Percentiles rank a stretch among this genome's conserved stretches.
Evolutionary conservation across 2,797 vertebrate genomes (phyloP).

Genomic region (Zenarchopterus dispar): DNA sequence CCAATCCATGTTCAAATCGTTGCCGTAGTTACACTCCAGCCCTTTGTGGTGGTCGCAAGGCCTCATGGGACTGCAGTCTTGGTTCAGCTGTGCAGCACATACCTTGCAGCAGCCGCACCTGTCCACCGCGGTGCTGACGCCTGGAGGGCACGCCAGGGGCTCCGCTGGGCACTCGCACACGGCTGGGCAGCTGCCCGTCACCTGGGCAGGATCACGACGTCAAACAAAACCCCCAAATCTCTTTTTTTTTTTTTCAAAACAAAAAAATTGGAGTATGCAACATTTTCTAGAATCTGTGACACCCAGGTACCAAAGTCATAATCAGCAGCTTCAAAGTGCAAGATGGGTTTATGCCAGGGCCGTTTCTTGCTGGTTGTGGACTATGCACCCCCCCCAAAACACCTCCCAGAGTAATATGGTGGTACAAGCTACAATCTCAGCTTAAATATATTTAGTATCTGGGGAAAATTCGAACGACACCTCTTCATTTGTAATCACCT

Average conservation of each 20-base stretch:
- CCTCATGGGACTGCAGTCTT: constrained; percentile 75
- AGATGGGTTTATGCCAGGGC: too few species aligned
- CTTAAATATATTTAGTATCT: too few species aligned
- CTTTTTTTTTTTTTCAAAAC: background rate
- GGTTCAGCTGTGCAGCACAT: constrained; percentile 83
- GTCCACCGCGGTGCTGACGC: constrained; percentile 75
- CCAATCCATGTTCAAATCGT: constrained; percentile 69
- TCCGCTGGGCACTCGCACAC: constrained; percentile 68
- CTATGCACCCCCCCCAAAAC: too few species aligned
- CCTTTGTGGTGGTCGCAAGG: constrained; percentile 86
- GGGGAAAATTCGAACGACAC: too few species aligned
- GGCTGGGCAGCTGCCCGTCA: constrained; percentile 71
- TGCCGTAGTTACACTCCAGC: constrained; percentile 85
- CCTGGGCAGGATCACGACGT: constrained; percentile 54
- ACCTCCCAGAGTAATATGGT: too few species aligned
- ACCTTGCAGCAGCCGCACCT: constrained; percentile 82
- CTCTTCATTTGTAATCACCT: too few species aligned
- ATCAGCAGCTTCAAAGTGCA: too few species aligned
- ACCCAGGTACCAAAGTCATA: too few species aligned
- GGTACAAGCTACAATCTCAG: too few species aligned
- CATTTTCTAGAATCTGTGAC: too few species aligned
- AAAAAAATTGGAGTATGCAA: too few species aligned
- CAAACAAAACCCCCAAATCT: background rate
- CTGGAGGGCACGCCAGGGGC: constrained; percentile 69
- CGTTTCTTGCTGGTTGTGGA: too few species aligned